Base-by-base conservation (phyloP, 2,113 vertebrate species). In the Platysteira castanea region DNA sequence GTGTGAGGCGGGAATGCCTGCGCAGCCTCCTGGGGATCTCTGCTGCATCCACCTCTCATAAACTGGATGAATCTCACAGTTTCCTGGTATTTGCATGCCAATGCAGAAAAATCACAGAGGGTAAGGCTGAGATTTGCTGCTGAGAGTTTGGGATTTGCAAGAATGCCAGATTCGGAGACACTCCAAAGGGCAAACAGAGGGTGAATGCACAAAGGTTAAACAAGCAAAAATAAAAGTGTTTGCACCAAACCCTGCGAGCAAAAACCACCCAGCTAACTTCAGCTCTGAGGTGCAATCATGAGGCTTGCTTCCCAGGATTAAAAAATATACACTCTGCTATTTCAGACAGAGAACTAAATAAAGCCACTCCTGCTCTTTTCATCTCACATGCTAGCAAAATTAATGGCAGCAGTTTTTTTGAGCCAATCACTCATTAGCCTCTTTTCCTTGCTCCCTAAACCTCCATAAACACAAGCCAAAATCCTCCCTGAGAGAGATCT, bases 331-430 rank as follows among this genome's bases (percentile, higher is more conserved):
- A 18, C 33, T 76, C 44, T 81, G 59, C 73, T 85, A 88, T 96
- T 95, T 93, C 69, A 96, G 93, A 75, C 42, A 9, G 8, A 71
- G 79, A 90, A 82, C 83, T 93, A 95, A 90, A 96, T 95, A 91
- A 96, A 95, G 53, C 65, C 49, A 53, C 59, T 87, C 49, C 64
- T 70, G 82, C 68, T 91, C 70, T 71, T 75, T 93, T 79, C 14
- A 1, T 84, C 73, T 96, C 64, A 53, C 49, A 76, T 54, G 65
- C 37, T 90, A 87, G 90, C 26, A 2, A 92, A 95, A 95, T 84
- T 96, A 94, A 94, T 84, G 73, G 44, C 53, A 93, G 31, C 1
- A 2, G 37, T 13, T 31, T 73, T 90, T 87, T 70, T 77, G 67
- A 64, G 30, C 56, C 79, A 75, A n/a, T 74, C 69, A 68, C 65